Conservation (phyloP, 2,113 vertebrate species). For the Trichechus manatus region DNA sequence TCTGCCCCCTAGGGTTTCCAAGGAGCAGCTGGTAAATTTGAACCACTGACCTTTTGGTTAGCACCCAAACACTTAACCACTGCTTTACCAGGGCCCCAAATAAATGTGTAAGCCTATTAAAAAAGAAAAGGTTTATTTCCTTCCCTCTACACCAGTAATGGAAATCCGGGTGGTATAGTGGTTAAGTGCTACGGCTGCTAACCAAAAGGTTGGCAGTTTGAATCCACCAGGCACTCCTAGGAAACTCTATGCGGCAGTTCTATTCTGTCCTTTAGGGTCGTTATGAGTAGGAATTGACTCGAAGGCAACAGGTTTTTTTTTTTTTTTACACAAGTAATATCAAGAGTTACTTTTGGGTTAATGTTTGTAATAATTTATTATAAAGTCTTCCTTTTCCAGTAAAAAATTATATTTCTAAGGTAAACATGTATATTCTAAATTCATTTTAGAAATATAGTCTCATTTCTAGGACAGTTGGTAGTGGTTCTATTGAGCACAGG, state of each 20-base stretch:
- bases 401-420: not conserved
- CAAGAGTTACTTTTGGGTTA: not conserved
- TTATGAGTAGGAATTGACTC: no score
- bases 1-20: no score
- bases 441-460: not conserved
- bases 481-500: not conserved
- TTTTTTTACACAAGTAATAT: not conserved
- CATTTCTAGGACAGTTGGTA: not conserved
- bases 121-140: not conserved
- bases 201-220: no score
- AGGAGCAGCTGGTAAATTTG: no score
- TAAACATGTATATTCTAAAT: not conserved
- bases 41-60: no score
- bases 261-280: no score
- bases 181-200: no score
- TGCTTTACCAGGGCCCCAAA: not conserved
- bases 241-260: no score
- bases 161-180: no score
- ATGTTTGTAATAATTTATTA: slow-evolving; percentile 27
- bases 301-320: no score
- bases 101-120: not conserved
- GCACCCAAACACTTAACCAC: no score
- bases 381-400: not conserved
- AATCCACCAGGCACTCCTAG: no score
- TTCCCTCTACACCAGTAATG: not conserved